Percentiles rank a stretch among this genome's conserved stretches.
Conservation (phyloP, 2,888 invertebrate genomes). For the Ceramica pisi region DNA sequence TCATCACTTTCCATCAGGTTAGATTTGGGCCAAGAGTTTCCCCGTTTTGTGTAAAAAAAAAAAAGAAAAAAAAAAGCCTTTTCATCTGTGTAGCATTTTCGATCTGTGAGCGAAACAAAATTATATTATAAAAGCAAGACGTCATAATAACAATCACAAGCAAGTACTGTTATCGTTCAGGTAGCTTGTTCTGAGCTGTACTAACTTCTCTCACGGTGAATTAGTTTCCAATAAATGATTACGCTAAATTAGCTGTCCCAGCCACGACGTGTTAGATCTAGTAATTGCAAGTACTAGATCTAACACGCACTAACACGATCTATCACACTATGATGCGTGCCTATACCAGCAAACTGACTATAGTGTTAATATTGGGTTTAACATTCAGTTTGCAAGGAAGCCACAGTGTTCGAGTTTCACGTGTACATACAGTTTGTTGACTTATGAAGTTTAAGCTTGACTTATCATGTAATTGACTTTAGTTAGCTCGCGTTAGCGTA, state of each 20-base stretch:
- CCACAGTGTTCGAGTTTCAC: too few relatives aligned
- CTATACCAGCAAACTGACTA: neutral
- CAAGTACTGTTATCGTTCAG: neutral
- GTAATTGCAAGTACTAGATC: constrained; percentile 3
- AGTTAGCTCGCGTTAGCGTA: too few relatives aligned
- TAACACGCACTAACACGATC: too few relatives aligned
- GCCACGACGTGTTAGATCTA: neutral
- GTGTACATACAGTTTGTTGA: too few relatives aligned
- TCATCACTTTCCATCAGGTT: too few relatives aligned
- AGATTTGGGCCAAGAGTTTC: too few relatives aligned
- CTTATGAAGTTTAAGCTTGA: too few relatives aligned
- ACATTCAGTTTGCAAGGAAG: neutral
- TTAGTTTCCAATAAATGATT: neutral
- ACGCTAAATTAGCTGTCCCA: neutral
- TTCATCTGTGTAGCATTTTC: too few relatives aligned
- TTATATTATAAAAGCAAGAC: neutral
- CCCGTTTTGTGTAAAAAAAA: too few relatives aligned
- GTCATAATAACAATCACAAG: neutral
- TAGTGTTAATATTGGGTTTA: neutral
- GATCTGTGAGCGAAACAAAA: too few relatives aligned
- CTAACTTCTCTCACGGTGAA: neutral
- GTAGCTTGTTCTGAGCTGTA: neutral
- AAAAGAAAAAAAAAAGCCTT: too few relatives aligned
- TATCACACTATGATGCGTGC: neutral
- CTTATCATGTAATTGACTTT: too few relatives aligned